Base-by-base conservation (phyloP, 2,888 invertebrate genomes). In the Cremastinae sp. region DNA sequence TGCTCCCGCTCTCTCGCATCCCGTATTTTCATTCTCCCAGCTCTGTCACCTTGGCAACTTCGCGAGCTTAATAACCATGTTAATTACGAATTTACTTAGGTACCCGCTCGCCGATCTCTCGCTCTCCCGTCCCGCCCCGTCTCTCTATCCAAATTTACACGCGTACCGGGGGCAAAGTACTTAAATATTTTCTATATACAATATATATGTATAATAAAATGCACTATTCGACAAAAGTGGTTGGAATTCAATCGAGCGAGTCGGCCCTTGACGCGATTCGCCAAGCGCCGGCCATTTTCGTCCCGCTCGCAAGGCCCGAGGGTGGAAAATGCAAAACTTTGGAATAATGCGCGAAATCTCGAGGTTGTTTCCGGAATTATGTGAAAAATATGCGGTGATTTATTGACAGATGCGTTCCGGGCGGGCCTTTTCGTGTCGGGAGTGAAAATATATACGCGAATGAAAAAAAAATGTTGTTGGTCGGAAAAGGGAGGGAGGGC, bases 21-120 rank as follows among this genome's bases (percentile, higher is more conserved):
- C 16, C 34, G 4, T 47, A 47, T 45, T 61, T 45, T 47, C 34
- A 38, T 61, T 61, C 34, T 36, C 47, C 22, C 51, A 53, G 14
- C 53, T 36, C 34, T 53, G 43, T 65, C 54, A 66, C 36, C 61
- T 49, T 51, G 51, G 41, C 22, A 70, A 70, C 69, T 65, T 59
- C 34, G 34, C 38, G 10, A 18, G 47, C 59, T 65, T 61, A 47
- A 38, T 65, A 75, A 69, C 53, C 59, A 22, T 43, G 65, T 75
- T 75, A 70, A 70, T 65, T 70, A 54, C 34, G 43, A 65, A 75
- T 71, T 71, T 74, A 74, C 73, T 69, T 69, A 61, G 69, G 59
- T 34, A 34, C 34, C 54, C 14, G n/a, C 9, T 45, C 45, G 7
- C 45, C 14, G 4, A 12, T n/a, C n/a, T n/a, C n/a, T n/a, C 43